Evolutionary conservation across 2,113 vertebrate species (phyloP).

Genomic region (Colius striatus): DNA sequence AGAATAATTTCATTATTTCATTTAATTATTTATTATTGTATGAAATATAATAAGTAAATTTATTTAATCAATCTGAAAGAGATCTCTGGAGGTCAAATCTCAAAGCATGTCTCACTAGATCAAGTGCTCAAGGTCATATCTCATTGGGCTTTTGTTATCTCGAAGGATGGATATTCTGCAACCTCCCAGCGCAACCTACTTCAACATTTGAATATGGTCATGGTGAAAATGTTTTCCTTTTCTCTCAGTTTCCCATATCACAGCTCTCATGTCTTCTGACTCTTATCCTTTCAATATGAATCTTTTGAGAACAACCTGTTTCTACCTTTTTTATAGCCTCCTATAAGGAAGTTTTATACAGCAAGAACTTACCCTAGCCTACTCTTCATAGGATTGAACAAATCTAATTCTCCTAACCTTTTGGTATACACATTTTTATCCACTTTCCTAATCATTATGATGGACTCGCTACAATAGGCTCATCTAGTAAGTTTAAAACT

Average conservation of each 20-base stretch:
- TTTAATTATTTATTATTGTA: no score
- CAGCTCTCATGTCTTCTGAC: background rate
- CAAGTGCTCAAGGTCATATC: background rate
- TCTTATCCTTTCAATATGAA: background rate
- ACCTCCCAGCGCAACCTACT: background rate
- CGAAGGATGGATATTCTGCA: background rate
- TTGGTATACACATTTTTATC: background rate
- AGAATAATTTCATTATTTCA: background rate
- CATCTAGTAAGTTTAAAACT: background rate
- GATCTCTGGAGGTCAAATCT: background rate
- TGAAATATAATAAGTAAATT: no score
- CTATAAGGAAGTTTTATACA: background rate
- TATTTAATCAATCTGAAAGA: background rate
- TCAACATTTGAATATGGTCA: background rate
- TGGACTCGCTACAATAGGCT: background rate
- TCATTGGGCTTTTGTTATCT: background rate
- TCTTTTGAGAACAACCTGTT: background rate
- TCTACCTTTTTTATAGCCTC: background rate
- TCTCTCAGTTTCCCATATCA: background rate
- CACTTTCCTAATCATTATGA: background rate
- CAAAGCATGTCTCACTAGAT: background rate
- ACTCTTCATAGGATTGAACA: background rate
- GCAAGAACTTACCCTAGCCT: background rate
- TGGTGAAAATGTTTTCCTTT: background rate
- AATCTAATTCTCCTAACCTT: background rate